Percentiles rank a stretch among this genome's conserved stretches.
These are phyloP conservation scores for Stratiomys singularior DNA, from an alignment of 2,888 invertebrate species.

Conservation along the genomic window DNA sequence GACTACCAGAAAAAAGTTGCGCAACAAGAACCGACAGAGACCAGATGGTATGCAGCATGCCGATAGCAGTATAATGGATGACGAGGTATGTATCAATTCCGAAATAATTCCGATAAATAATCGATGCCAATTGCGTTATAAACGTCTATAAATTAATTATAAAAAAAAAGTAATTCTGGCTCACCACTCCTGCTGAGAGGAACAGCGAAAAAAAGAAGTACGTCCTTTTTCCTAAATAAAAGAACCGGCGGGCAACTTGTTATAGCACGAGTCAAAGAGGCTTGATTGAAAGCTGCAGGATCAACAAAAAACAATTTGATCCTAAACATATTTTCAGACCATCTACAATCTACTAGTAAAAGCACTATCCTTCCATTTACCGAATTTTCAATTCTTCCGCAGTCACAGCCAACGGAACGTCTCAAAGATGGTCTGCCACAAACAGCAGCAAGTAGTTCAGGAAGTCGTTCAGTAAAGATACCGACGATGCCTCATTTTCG, in stretches of 20 bases:
- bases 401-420: constrained; percentile 63
- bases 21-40: constrained; percentile 61
- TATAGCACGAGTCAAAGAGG: neutral
- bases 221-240: neutral
- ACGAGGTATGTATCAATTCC: constrained; percentile 59
- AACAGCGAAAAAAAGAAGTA: too few species aligned
- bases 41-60: constrained; percentile 63
- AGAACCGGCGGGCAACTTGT: neutral
- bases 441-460: constrained; percentile 63
- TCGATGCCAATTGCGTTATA: too few species aligned
- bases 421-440: constrained; percentile 63
- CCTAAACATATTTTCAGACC: neutral
- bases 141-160: too few species aligned
- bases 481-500: constrained; percentile 74
- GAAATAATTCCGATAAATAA: neutral
- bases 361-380: constrained; percentile 31
- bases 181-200: too few species aligned
- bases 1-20: constrained; percentile 57
- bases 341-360: neutral
- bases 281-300: neutral
- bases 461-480: constrained; percentile 63
- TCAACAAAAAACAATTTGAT: neutral
- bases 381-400: constrained; percentile 53
- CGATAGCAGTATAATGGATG: constrained; percentile 64
- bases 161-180: too few species aligned